Percentiles rank a stretch among this genome's conserved stretches.
phyloP scores from a whole-genome alignment of 2,888 invertebrate genomes.

The Oligia latruncula region DNA sequence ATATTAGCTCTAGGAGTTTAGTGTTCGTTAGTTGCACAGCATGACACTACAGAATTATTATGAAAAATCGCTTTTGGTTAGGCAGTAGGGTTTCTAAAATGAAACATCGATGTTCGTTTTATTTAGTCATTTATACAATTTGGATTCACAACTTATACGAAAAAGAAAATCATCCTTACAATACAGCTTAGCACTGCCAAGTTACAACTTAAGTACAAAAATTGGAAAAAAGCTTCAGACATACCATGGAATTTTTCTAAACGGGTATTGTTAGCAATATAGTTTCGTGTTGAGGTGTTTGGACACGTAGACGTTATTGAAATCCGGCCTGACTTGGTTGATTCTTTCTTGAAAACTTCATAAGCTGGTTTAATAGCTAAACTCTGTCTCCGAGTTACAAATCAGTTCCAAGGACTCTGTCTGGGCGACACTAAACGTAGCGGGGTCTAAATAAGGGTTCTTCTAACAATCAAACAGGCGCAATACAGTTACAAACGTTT shows the following conservation, averaged over 20 bases:
- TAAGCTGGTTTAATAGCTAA: background rate
- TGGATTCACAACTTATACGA: slow-evolving; percentile 83
- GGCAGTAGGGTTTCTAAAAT: slow-evolving; percentile 67
- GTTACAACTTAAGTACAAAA: slow-evolving; percentile 83
- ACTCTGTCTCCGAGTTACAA: background rate
- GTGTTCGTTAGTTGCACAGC: slow-evolving; percentile 6
- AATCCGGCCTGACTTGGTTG: background rate
- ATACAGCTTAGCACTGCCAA: slow-evolving; percentile 79
- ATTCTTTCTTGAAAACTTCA: background rate
- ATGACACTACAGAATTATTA: background rate
- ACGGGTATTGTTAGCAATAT: slow-evolving; percentile 72
- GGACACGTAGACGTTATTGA: slow-evolving; percentile 68
- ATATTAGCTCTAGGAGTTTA: background rate
- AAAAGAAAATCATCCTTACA: slow-evolving; percentile 78
- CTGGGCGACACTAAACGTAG: background rate
- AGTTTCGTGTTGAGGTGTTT: slow-evolving; percentile 63
- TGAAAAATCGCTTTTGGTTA: background rate
- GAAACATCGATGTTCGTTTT: slow-evolving; percentile 82
- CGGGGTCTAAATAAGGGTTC: slow-evolving; percentile 10
- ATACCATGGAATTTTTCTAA: slow-evolving; percentile 77
- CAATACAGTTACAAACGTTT: slow-evolving; percentile 50
- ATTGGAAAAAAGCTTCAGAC: slow-evolving; percentile 82
- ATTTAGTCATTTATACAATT: slow-evolving; percentile 87
- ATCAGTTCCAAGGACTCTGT: background rate
- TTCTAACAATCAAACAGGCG: slow-evolving; percentile 42